phyloP scores from a whole-genome alignment of 2,113 vertebrate genomes.

The Caranx melampygus region DNA sequence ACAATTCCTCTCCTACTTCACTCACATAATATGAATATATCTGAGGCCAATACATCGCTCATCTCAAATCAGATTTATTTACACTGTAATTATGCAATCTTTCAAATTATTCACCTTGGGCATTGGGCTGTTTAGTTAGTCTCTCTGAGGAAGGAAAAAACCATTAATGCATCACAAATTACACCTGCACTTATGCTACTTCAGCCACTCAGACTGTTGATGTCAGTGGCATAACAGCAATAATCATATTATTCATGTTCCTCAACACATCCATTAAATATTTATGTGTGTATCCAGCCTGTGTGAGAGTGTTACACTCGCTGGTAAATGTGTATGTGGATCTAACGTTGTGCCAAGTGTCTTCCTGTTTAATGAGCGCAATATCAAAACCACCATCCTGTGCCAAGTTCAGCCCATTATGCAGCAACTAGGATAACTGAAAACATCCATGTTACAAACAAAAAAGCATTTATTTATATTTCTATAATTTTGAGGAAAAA shows the following conservation, averaged over 20 bases:
- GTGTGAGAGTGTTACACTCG: background rate
- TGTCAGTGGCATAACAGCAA: background rate
- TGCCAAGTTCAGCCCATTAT: constrained; percentile 56
- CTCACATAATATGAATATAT: background rate
- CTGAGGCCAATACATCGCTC: background rate
- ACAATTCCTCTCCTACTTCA: background rate
- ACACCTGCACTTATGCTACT: background rate
- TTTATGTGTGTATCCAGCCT: constrained; percentile 25
- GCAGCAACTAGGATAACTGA: constrained; percentile 8
- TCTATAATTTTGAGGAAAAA: background rate
- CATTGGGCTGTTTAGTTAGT: background rate
- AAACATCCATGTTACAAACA: constrained; percentile 9
- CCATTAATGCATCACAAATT: constrained; percentile 2
- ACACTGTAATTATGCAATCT: background rate
- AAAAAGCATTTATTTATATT: background rate
- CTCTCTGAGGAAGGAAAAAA: background rate
- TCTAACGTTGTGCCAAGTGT: constrained; percentile 47
- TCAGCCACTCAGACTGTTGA: background rate
- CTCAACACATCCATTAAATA: constrained; percentile 1
- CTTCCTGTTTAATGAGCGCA: constrained; percentile 51
- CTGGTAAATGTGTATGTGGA: constrained; percentile 28
- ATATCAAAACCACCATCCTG: constrained; percentile 46
- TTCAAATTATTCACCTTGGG: background rate
- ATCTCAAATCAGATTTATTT: background rate
- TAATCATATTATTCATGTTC: constrained; percentile 8